These are phyloP conservation scores for Sinodicranocentrus sp. DNA, from an alignment of 2,888 invertebrate genomes.

Conservation along the genomic window DNA sequence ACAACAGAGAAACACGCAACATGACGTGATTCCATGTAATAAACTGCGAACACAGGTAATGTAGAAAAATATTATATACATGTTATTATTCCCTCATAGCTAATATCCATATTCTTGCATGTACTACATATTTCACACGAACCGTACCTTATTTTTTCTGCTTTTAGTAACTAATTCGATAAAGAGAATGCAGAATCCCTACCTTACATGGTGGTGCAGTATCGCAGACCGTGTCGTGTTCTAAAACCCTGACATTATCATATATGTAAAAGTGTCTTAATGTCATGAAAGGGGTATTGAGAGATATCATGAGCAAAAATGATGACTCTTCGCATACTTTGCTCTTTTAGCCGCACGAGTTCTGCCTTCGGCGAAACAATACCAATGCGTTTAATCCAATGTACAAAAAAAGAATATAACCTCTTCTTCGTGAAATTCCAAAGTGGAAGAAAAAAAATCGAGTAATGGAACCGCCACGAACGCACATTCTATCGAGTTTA, in stretches of 20 bases:
- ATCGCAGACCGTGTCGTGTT: constrained; percentile 9
- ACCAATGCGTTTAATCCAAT: no score
- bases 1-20: constrained; percentile 66
- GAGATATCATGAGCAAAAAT: constrained; percentile 33
- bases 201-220: not conserved
- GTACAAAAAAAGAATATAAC: constrained; percentile 15
- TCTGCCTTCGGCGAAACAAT: constrained; percentile 63
- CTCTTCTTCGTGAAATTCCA: no score
- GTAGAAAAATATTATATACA: constrained; percentile 32
- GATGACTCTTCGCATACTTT: no score
- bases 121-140: no score
- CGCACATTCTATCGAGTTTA: constrained; percentile 18
- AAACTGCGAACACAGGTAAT: constrained; percentile 71
- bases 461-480: constrained; percentile 1
- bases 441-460: constrained; percentile 20
- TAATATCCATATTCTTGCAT: not conserved
- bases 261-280: constrained; percentile 56
- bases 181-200: no score
- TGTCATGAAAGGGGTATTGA: constrained; percentile 32
- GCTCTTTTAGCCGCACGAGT: constrained; percentile 71
- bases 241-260: not conserved
- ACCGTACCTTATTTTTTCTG: no score
- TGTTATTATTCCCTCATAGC: not conserved
- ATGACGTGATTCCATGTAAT: constrained; percentile 74
- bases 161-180: no score